Evolutionary conservation across 2,797 vertebrate species (phyloP).

Genomic region (Amniataba percoides): DNA sequence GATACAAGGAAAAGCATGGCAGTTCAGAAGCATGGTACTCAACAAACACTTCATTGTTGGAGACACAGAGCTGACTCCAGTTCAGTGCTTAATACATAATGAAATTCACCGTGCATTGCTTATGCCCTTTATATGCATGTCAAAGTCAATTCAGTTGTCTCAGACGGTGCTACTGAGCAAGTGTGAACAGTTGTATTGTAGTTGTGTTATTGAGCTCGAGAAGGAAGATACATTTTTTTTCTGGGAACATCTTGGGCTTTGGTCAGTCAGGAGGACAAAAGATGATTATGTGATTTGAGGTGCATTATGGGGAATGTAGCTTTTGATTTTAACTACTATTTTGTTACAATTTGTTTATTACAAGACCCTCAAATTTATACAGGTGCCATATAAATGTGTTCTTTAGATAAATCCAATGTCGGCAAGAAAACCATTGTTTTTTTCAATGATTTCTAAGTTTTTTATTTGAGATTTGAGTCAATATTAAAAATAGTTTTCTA

Average conservation of each 20-base stretch:
- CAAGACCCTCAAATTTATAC: neutral
- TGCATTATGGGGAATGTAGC: too few relatives aligned
- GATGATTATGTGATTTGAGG: neutral
- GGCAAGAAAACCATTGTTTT: neutral
- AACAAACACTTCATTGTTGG: neutral
- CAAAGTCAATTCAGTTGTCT: neutral
- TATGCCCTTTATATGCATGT: neutral
- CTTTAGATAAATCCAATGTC: neutral
- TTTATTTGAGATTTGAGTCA: neutral
- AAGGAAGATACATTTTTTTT: neutral
- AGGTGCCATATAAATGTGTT: neutral
- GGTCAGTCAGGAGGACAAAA: neutral
- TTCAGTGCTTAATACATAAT: neutral
- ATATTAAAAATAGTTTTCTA: neutral
- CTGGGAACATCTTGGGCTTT: neutral
- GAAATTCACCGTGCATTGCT: neutral
- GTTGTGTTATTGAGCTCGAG: neutral
- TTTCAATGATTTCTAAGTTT: neutral
- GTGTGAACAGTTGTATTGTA: neutral
- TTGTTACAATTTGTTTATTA: neutral
- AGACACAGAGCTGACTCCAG: neutral
- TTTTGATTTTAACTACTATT: neutral
- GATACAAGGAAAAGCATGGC: neutral
- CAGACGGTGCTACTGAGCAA: neutral
- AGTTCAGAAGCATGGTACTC: neutral